Evolutionary conservation across 1,140 invertebrate species (phyloP).

Genomic region (Neomicropteryx cornuta): DNA sequence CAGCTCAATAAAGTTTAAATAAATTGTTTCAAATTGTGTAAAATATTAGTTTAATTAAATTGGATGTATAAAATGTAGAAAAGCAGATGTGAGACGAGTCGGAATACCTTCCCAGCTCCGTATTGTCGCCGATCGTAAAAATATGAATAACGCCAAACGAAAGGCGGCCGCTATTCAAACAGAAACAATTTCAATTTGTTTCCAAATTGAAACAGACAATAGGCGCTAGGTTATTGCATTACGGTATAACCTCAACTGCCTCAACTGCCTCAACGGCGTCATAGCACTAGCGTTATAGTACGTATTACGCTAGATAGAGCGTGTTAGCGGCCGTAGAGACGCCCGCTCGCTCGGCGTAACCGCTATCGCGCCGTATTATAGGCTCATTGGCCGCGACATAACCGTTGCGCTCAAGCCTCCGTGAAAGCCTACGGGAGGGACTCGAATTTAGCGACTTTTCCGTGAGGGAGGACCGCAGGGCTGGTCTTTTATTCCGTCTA

Average conservation of each 20-base stretch:
- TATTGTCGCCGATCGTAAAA: too few species aligned
- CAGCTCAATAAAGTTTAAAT: too few species aligned
- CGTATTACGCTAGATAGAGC: neutral
- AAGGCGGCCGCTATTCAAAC: conserved; percentile 13
- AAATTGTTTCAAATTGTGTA: too few species aligned
- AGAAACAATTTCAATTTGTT: conserved; percentile 19
- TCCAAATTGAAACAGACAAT: conserved; percentile 18
- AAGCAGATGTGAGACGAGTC: too few species aligned
- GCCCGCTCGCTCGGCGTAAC: conserved; percentile 5
- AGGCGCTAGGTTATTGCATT: conserved; percentile 17
- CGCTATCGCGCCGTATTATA: conserved; percentile 12
- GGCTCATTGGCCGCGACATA: conserved; percentile 12
- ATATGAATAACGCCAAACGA: too few species aligned
- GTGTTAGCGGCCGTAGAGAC: too few species aligned
- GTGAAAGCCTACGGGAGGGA: conserved; percentile 15
- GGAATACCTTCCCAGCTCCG: too few species aligned
- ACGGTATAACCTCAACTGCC: conserved; percentile 9
- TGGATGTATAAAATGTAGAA: too few species aligned
- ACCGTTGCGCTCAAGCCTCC: conserved; percentile 12
- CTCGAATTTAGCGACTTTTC: conserved; percentile 16
- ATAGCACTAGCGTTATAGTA: neutral
- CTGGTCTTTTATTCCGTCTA: too few species aligned
- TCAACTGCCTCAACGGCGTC: conserved; percentile 4
- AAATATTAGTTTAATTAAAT: too few species aligned
- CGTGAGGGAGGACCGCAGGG: conserved; percentile 13